phyloP scores from a whole-genome alignment of 2,888 invertebrate species.

The Argyresthia albistria region DNA sequence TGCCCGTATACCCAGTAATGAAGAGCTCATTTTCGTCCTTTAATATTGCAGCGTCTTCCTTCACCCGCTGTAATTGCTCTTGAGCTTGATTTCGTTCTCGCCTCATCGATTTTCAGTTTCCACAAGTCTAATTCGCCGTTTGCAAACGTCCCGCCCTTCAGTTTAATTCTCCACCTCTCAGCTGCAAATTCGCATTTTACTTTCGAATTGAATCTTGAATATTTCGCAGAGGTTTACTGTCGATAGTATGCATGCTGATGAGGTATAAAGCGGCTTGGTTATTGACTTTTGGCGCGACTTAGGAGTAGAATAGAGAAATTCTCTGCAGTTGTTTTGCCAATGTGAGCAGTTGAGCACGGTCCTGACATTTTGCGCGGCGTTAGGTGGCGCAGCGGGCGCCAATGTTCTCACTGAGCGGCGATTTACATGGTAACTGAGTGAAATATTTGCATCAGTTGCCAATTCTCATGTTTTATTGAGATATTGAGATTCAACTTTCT shows the following conservation, averaged over 20 bases:
- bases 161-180: slow-evolving; percentile 15
- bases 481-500: slow-evolving; percentile 49
- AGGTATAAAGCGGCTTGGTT: slow-evolving; percentile 36
- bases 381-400: slow-evolving; percentile 28
- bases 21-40: slow-evolving; percentile 65
- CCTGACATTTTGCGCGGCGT: slow-evolving; percentile 36
- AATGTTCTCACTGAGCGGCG: slow-evolving; percentile 31
- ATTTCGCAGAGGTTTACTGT: slow-evolving; percentile 21
- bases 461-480: slow-evolving; percentile 64
- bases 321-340: slow-evolving; percentile 42
- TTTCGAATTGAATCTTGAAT: slow-evolving; percentile 29
- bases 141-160: slow-evolving; percentile 16
- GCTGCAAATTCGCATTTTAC: slow-evolving; percentile 3
- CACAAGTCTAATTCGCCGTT: slow-evolving; percentile 48
- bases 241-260: slow-evolving; percentile 41
- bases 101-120: slow-evolving; percentile 36
- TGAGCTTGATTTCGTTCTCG: slow-evolving; percentile 49
- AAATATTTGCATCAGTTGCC: slow-evolving; percentile 62
- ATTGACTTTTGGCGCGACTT: slow-evolving; percentile 45
- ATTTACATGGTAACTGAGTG: slow-evolving; percentile 63
- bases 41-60: slow-evolving; percentile 58
- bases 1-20: slow-evolving; percentile 63
- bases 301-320: slow-evolving; percentile 37
- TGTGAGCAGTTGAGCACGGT: slow-evolving; percentile 27
- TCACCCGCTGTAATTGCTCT: slow-evolving; percentile 46